These are phyloP conservation scores for Tachina lurida DNA, from an alignment of 2,888 invertebrate genomes.

Conservation along the genomic window DNA sequence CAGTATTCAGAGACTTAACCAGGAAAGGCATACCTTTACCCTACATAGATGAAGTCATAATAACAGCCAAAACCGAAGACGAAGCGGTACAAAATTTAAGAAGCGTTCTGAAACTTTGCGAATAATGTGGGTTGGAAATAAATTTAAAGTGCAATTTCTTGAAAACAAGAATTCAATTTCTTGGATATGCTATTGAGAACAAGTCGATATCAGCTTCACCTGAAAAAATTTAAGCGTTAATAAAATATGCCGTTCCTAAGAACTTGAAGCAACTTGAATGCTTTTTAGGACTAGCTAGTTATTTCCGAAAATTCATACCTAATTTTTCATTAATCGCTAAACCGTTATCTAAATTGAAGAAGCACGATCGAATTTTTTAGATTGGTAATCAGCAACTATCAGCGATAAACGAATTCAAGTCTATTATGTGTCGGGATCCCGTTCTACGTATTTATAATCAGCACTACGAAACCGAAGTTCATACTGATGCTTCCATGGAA, in stretches of 20 bases:
- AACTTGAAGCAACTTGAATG: slow-evolving; percentile 74
- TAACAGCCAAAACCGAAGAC: slow-evolving; percentile 68
- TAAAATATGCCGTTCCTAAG: slow-evolving; percentile 73
- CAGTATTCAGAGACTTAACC: slow-evolving; percentile 52
- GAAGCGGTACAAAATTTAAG: slow-evolving; percentile 60
- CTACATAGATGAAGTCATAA: slow-evolving; percentile 75
- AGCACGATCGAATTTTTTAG: too few relatives aligned
- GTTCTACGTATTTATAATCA: too few relatives aligned
- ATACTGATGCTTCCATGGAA: too few relatives aligned
- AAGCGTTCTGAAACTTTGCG: slow-evolving; percentile 53
- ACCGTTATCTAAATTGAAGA: too few relatives aligned
- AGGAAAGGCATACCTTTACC: too few relatives aligned
- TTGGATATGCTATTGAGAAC: slow-evolving; percentile 65
- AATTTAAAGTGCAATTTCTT: slow-evolving; percentile 71
- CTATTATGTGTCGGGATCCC: too few relatives aligned
- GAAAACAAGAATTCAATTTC: slow-evolving; percentile 62
- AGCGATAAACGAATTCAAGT: too few relatives aligned
- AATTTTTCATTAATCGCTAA: too few relatives aligned
- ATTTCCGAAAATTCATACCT: slow-evolving; percentile 74
- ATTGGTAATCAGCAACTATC: too few relatives aligned
- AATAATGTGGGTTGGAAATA: slow-evolving; percentile 58
- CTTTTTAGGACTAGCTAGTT: slow-evolving; percentile 75
- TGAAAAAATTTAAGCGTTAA: slow-evolving; percentile 64
- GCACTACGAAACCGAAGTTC: too few relatives aligned
- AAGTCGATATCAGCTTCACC: slow-evolving; percentile 71